These are phyloP conservation scores for Trachemys scripta DNA, from an alignment of 2,113 vertebrate genomes.

Conservation along the genomic window DNA sequence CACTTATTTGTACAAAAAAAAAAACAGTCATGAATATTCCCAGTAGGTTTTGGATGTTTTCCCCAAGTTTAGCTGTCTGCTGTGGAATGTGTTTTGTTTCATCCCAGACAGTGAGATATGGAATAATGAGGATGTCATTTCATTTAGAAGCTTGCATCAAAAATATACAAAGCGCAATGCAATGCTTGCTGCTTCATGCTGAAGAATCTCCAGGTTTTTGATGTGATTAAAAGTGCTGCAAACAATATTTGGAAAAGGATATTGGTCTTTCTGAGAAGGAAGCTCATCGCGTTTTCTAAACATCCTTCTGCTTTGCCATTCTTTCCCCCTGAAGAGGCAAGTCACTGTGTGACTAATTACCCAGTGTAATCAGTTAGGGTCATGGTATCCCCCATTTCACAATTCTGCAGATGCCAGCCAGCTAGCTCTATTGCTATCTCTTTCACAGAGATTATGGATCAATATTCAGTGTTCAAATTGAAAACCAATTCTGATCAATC, in stretches of 20 bases:
- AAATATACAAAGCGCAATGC: neutral
- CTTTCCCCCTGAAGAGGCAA: neutral
- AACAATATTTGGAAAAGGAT: neutral
- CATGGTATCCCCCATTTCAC: neutral
- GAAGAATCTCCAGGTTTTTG: neutral
- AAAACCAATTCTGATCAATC: neutral
- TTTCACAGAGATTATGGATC: neutral
- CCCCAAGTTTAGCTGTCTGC: neutral
- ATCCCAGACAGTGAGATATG: neutral
- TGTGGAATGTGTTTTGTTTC: conserved; percentile 25
- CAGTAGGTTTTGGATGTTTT: neutral
- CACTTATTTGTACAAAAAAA: conserved; percentile 40
- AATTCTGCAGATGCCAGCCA: neutral
- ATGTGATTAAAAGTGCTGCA: neutral
- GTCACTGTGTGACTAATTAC: neutral
- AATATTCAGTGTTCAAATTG: neutral
- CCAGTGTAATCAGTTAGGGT: neutral
- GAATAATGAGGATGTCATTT: conserved; percentile 4
- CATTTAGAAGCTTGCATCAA: neutral
- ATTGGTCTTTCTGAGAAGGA: neutral
- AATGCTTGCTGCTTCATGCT: neutral
- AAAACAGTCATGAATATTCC: neutral
- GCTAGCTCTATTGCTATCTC: neutral
- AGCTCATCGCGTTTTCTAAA: neutral
- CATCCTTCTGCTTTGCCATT: neutral